Evolutionary conservation across 2,797 vertebrate genomes (phyloP), one percentile per base, ranked within the genome.

Genomic region (Hoplostethus mediterraneus): DNA sequence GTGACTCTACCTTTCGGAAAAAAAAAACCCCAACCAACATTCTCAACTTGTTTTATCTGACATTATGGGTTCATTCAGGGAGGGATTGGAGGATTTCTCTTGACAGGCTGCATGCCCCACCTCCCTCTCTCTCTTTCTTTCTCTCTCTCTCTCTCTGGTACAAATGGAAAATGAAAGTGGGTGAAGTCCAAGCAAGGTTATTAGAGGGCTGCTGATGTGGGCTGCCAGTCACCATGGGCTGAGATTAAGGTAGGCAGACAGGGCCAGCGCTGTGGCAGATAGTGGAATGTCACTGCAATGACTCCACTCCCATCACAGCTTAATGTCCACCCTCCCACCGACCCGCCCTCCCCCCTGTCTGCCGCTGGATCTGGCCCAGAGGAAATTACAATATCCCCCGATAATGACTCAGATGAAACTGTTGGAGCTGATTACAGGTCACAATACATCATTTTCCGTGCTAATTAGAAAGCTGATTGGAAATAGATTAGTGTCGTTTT

Each of bases 401-500:
- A 90, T 92, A 92, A 92, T 91, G 91, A 89, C 81, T 90, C 83
- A 79, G 84, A 89, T 84, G 85, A 88, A 92, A 88, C 67, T 78
- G 87, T 80, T 90, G 82, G 75, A 83, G 84, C 90, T 86, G 91
- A 93, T 93, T 92, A 84, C 89, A 80, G 89, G 89, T 92, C 90
- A 91, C 89, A 92, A 92, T 90, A 78, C 88, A 90, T 91, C 74
- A 91, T 92, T 88, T 87, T 90, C 84, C 40, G 52, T 3, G 78
- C 88, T 92, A 93, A 94, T 93, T 91, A 92, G 86, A 84, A 87
- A 84, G 79, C 87, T 92, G 89, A 92, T 92, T 93, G 89, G 86
- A 92, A 92, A 92, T 83, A 90, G 90, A 94, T 92, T 89, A 83
- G 81, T 82, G 64, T 87, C 28, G 85, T 85, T 85, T 88, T 84